Percentiles rank a stretch among this genome's conserved stretches.
Evolutionary conservation across 2,888 invertebrate genomes (phyloP).

Genomic region (Drosophila anomalata): DNA sequence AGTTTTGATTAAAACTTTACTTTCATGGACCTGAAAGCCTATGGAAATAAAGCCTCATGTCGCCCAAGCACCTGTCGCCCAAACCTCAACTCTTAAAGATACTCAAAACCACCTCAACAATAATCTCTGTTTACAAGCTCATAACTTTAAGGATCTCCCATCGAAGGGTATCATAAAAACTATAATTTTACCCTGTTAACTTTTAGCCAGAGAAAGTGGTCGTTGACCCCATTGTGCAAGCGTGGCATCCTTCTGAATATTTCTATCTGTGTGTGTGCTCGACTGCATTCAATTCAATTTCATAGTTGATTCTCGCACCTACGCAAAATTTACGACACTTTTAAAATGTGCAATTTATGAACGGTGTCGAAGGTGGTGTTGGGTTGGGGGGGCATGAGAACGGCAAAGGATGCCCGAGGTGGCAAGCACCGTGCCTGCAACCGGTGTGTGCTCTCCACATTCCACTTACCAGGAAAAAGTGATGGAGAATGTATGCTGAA

Average conservation of each 20-base stretch:
- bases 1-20: background rate
- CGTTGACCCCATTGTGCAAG: background rate
- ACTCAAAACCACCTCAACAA: background rate
- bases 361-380: conserved; percentile 14
- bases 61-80: too few relatives aligned
- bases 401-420: conserved; percentile 2
- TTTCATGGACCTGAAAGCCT: too few relatives aligned
- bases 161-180: background rate
- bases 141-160: background rate
- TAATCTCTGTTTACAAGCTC: background rate
- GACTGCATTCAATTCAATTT: conserved; percentile 65
- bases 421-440: background rate
- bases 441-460: background rate
- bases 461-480: conserved; percentile 1
- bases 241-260: background rate
- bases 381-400: background rate
- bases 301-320: conserved; percentile 60
- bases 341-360: conserved; percentile 74
- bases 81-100: too few relatives aligned
- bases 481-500: conserved; percentile 28
- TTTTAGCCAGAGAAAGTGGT: background rate
- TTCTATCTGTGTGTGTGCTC: conserved; percentile 22
- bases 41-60: too few relatives aligned
- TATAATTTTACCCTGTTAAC: background rate
- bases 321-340: conserved; percentile 72